phyloP scores from a whole-genome alignment of 2,888 invertebrate genomes.

The Poecilobothrus nobilitatus region DNA sequence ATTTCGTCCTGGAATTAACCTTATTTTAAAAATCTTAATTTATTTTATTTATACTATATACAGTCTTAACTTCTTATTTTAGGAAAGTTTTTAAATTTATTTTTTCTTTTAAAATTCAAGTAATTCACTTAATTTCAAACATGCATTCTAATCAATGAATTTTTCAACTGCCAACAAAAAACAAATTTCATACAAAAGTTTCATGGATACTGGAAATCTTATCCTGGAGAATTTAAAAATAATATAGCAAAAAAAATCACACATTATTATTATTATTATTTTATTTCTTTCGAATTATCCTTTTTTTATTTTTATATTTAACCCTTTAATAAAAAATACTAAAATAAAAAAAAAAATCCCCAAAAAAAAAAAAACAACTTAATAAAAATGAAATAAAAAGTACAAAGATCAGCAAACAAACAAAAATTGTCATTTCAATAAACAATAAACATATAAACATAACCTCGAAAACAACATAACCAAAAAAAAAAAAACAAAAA shows the following conservation, averaged over 20 bases:
- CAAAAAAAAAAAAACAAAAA: background rate
- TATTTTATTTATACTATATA: no score
- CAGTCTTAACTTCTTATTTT: no score
- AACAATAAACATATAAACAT: slow-evolving; percentile 33
- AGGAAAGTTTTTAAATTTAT: no score
- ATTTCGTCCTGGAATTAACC: no score
- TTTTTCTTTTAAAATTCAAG: no score
- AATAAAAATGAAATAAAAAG: slow-evolving; percentile 14
- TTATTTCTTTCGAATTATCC: background rate
- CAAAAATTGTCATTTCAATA: slow-evolving; percentile 44
- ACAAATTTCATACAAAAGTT: no score
- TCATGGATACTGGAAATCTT: no score
- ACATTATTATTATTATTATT: background rate
- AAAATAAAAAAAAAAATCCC: background rate
- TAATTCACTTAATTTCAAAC: no score
- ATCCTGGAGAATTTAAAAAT: no score
- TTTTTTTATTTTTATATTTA: background rate
- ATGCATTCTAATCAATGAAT: no score
- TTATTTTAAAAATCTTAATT: no score
- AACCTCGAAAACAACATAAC: slow-evolving; percentile 27
- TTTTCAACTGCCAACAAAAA: no score
- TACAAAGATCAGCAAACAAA: slow-evolving; percentile 33
- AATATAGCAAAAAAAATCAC: background rate
- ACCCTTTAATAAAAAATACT: slow-evolving; percentile 5
- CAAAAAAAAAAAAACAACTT: background rate